Percentiles rank a stretch among this genome's conserved stretches.
Conservation (phyloP, 35 echinoderm and acorn worm species). For the Acanthaster planci region DNA sequence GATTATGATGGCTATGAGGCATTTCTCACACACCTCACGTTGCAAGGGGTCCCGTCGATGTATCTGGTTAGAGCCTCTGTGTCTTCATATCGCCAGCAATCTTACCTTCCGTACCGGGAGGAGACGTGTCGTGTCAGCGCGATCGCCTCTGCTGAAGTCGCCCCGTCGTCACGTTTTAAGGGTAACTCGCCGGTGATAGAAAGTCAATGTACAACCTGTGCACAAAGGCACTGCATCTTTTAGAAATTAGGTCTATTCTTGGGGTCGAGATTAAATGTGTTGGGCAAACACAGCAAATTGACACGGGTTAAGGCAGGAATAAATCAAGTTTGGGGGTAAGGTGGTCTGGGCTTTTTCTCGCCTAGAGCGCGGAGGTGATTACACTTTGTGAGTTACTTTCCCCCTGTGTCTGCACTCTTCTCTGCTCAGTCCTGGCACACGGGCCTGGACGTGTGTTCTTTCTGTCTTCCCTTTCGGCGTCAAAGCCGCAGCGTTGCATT, state of each 20-base stretch:
- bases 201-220: constrained; percentile 24
- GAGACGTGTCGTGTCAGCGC: constrained; percentile 17
- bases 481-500: too few species aligned
- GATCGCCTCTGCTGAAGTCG: constrained; percentile 5
- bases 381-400: background rate
- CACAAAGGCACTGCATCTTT: constrained; percentile 23
- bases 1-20: background rate
- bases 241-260: constrained; percentile 30
- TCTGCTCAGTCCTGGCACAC: too few species aligned
- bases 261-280: constrained; percentile 28
- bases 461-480: too few species aligned
- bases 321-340: constrained; percentile 11
- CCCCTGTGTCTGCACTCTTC: too few species aligned
- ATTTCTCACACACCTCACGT: constrained; percentile 22
- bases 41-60: background rate
- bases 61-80: background rate
- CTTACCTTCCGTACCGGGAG: constrained; percentile 7
- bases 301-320: constrained; percentile 10
- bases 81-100: constrained; percentile 18
- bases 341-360: background rate
- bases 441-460: too few species aligned
- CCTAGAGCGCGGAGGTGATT: background rate
- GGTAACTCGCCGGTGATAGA: constrained; percentile 21
- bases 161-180: constrained; percentile 23
- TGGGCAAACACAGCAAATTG: constrained; percentile 25